Evolutionary conservation across 2,113 vertebrate species (phyloP), one percentile per base, ranked within the genome.

Genomic region (Cryptomyrus ogoouensis): DNA sequence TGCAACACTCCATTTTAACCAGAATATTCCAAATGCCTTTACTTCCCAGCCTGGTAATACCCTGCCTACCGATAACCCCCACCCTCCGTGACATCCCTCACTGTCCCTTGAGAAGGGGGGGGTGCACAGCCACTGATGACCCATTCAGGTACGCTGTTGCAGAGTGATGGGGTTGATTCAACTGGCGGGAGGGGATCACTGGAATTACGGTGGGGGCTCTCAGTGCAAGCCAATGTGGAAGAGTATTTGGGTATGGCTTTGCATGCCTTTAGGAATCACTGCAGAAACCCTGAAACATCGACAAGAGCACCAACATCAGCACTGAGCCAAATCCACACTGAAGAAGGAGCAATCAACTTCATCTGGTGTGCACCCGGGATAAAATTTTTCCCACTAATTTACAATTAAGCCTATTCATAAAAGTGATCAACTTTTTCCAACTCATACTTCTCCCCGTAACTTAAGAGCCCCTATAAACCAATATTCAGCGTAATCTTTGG

Each of bases 61-160:
- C 15, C 12, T 49, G 9, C 44, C 62, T 50, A 50, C 46, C 35
- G 5, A 21, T 17, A 31, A 74, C 62, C 46, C 6, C 86, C 46
- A 49, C 12, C 74, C n/a, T 13, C 62, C 62, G 0, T 70, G 27
- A 70, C 62, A 70, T 46, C 7, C 80, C 80, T 83, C 80, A 46
- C 39, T 21, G 80, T 21, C 6, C 6, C 27, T 70, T 70, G 83
- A 96, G 97, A 96, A 96, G 96, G 94, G 94, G 95, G 94, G 95
- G 95, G 88, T 95, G 62, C 62, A 70, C n/a, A 94, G 92, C 96
- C 95, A 91, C 94, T 93, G 91, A 95, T 93, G 92, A 95, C 95
- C 94, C 95, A 96, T 94, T 95, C 95, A 92, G 95, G 95, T 92
- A 96, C 95, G 90, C 95, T 92, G 5, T 94, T 95, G 90, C 95